Conservation (phyloP, 2,113 vertebrate species). For the Axis porcinus region DNA sequence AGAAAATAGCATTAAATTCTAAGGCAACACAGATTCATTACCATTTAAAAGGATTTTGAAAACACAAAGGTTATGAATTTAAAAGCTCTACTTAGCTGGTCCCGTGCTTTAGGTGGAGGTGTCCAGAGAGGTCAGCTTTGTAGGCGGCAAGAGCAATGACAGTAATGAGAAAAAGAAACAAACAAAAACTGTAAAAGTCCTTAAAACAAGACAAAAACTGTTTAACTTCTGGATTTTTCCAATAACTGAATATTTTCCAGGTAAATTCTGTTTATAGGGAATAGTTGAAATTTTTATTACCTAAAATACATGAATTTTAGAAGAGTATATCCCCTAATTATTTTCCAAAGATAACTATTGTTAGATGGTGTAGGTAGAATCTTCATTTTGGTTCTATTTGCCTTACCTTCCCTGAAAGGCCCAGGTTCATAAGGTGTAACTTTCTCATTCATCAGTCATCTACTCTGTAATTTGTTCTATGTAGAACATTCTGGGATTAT, state of each 20-base stretch:
- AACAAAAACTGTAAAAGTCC: neutral
- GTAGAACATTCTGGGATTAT: conserved; percentile 19
- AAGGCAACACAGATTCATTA: conserved; percentile 53
- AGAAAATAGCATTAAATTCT: conserved; percentile 66
- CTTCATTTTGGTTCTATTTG: neutral
- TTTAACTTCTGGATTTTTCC: neutral
- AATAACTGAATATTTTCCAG: neutral
- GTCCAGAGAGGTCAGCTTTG: conserved; percentile 16
- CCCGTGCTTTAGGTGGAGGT: neutral
- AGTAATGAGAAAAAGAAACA: neutral
- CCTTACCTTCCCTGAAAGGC: neutral
- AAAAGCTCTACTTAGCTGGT: conserved; percentile 63
- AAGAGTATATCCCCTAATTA: neutral
- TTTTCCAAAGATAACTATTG: neutral
- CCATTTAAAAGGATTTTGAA: conserved; percentile 70
- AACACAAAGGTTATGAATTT: conserved; percentile 64
- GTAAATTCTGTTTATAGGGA: neutral
- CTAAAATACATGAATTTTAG: neutral
- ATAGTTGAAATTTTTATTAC: neutral
- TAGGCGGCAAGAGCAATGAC: neutral
- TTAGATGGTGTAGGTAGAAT: neutral
- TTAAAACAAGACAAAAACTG: neutral
- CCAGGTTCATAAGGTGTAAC: neutral
- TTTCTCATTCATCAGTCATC: neutral
- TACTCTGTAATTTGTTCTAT: conserved; percentile 11